Conservation (phyloP, 2,113 vertebrate species). For the Entelurus aequoreus region DNA sequence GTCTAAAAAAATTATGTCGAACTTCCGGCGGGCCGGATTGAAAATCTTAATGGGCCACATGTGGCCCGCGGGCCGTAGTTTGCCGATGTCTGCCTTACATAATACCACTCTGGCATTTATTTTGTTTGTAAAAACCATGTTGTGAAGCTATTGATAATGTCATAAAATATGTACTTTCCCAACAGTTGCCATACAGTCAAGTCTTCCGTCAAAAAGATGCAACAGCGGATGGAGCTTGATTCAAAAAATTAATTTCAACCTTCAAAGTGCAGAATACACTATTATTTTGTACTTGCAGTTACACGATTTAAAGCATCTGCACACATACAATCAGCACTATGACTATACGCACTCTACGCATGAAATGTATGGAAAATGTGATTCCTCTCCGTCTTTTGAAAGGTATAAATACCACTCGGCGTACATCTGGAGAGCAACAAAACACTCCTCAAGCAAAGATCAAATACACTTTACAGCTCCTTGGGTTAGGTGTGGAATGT, state of each 20-base stretch:
- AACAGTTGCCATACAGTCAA: neutral
- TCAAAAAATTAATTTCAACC: conserved; percentile 51
- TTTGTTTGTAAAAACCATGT: no score
- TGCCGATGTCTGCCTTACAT: no score
- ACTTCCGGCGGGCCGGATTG: no score
- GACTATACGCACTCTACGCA: neutral
- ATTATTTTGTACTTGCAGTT: conserved; percentile 22
- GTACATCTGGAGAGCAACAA: conserved; percentile 29
- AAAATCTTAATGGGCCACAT: no score
- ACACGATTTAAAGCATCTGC: conserved; percentile 19
- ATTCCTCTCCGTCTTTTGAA: conserved; percentile 17
- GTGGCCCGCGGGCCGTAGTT: no score
- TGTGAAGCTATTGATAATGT: neutral
- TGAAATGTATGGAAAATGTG: conserved; percentile 6
- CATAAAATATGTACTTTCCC: neutral
- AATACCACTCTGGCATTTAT: no score
- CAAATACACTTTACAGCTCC: conserved; percentile 18
- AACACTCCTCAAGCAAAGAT: conserved; percentile 25
- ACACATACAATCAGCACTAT: conserved; percentile 14
- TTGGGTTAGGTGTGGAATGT: conserved; percentile 13
- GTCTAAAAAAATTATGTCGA: no score
- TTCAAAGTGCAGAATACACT: conserved; percentile 44
- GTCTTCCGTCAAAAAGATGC: neutral
- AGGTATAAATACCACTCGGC: conserved; percentile 33
- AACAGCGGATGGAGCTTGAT: neutral